These are phyloP conservation scores for Drosophila affinis DNA, from an alignment of 2,888 invertebrate species.

Conservation along the genomic window DNA sequence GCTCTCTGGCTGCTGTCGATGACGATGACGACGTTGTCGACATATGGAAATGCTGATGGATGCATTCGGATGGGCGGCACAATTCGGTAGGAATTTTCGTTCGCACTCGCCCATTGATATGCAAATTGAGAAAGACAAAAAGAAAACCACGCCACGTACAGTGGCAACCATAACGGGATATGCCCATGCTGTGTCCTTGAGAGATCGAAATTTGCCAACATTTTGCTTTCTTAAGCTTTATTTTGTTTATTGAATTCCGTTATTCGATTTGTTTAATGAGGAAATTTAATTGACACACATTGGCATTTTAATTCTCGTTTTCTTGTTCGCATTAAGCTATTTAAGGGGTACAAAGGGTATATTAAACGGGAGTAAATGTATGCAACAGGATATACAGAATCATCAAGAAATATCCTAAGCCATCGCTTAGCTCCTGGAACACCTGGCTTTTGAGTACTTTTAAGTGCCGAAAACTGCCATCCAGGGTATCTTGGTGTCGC, in stretches of 20 bases:
- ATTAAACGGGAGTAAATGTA: too few relatives aligned
- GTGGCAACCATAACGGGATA: slow-evolving; percentile 13
- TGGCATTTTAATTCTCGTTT: slow-evolving; percentile 55
- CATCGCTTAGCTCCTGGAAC: not conserved
- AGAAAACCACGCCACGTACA: slow-evolving; percentile 3
- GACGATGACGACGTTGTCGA: slow-evolving; percentile 58
- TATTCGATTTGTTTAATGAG: slow-evolving; percentile 46
- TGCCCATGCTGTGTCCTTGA: not conserved
- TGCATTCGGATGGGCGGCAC: slow-evolving; percentile 29
- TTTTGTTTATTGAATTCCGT: slow-evolving; percentile 12
- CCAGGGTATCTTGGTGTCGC: slow-evolving; percentile 20
- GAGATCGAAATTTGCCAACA: not conserved
- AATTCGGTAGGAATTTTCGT: slow-evolving; percentile 54
- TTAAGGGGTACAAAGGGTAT: too few relatives aligned
- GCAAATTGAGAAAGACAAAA: slow-evolving; percentile 65
- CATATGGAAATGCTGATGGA: slow-evolving; percentile 75
- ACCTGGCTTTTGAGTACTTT: not conserved
- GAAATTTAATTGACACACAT: slow-evolving; percentile 75
- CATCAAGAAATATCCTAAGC: not conserved
- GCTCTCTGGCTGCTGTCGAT: slow-evolving; percentile 1
- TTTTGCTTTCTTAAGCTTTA: not conserved
- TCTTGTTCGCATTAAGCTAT: slow-evolving; percentile 9
- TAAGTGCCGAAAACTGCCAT: too few relatives aligned
- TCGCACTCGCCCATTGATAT: slow-evolving; percentile 65
- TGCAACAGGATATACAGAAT: too few relatives aligned